Conservation (phyloP, 2,113 vertebrate species). For the Aphyosemion australe region DNA sequence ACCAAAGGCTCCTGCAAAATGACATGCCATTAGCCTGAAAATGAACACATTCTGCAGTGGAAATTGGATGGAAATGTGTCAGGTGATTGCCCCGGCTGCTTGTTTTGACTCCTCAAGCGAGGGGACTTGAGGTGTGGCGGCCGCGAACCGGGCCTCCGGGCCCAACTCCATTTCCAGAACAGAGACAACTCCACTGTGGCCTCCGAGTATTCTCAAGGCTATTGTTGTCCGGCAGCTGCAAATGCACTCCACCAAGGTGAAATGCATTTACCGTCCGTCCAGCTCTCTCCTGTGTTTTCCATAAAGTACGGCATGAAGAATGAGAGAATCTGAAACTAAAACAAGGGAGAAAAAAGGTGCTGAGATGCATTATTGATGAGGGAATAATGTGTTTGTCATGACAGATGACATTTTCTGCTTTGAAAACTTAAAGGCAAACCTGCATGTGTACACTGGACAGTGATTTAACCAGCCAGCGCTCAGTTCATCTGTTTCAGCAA, state of each 20-base stretch:
- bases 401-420: slow-evolving; percentile 69
- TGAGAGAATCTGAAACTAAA: slow-evolving; percentile 90
- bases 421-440: slow-evolving; percentile 75
- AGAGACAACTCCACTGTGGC: slow-evolving; percentile 82
- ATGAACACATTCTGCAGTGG: slow-evolving; percentile 99
- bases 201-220: slow-evolving; percentile 90
- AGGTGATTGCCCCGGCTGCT: slow-evolving; percentile 95
- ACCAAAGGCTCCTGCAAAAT: slow-evolving; percentile 99
- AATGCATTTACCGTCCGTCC: slow-evolving; percentile 87
- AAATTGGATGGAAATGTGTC: slow-evolving; percentile 99
- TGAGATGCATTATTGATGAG: slow-evolving; percentile 91
- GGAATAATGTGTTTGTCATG: slow-evolving; percentile 86
- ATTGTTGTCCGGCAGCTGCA: slow-evolving; percentile 89
- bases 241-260: slow-evolving; percentile 89
- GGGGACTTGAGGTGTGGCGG: slow-evolving; percentile 86
- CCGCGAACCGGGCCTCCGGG: slow-evolving; percentile 82
- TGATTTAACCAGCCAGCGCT: slow-evolving; percentile 46
- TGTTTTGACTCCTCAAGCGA: slow-evolving; percentile 87
- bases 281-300: slow-evolving; percentile 90
- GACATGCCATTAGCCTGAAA: slow-evolving; percentile 99
- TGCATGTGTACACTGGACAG: slow-evolving; percentile 44
- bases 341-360: slow-evolving; percentile 70
- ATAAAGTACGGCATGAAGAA: slow-evolving; percentile 85
- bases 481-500: slow-evolving; percentile 9
- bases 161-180: slow-evolving; percentile 86